Base-by-base conservation (phyloP, 2,888 invertebrate genomes). In the Amphipyra tragopoginis region DNA sequence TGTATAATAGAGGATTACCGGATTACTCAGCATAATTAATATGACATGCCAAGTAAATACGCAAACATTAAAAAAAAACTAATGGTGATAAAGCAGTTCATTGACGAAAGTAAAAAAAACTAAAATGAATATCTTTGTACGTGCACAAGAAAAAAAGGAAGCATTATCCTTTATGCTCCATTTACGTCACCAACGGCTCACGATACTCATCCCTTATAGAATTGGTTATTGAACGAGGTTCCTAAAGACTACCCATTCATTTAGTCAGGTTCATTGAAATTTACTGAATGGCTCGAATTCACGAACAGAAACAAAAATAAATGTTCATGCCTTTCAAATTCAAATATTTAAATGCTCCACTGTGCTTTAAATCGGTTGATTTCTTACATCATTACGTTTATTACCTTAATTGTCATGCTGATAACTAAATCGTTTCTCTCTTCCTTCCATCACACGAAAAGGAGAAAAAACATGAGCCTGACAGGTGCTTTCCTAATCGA, bases 321-420 rank as follows among this genome's bases (percentile, higher is more conserved):
- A 21, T 21, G 21, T 11, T 21, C 13, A 13, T 1, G n/a, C 29
- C 21, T 26, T 38, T 39, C 21, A 36, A 43, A 39, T 43, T 48
- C 10, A 54, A 54, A 60, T 54, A 45, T 11, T 40, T 7, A n/a
- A 44, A 45, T 10, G 29, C 15, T 51, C 34, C 10, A 34, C 9
- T 29, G 39, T 52, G 26, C 40, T 56, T 39, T 54, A 39, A 50
- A 51, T 43, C 45, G 26, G 36, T 49, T 44, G 50, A 63, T 44
- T 58, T 51, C 2, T 63, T 69, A 40, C n/a, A 48, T 48, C 21
- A 57, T 45, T 53, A 21, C 45, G 49, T 56, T 50, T 62, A 45
- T 62, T 53, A 49, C 48, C 33, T 49, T 53, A 63, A 45, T 51
- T 39, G 48, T 44, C 55, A 45, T 64, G 38, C 54, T 69, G 58